phyloP scores from a whole-genome alignment of 2,888 invertebrate genomes.

The Sympetrum striolatum region DNA sequence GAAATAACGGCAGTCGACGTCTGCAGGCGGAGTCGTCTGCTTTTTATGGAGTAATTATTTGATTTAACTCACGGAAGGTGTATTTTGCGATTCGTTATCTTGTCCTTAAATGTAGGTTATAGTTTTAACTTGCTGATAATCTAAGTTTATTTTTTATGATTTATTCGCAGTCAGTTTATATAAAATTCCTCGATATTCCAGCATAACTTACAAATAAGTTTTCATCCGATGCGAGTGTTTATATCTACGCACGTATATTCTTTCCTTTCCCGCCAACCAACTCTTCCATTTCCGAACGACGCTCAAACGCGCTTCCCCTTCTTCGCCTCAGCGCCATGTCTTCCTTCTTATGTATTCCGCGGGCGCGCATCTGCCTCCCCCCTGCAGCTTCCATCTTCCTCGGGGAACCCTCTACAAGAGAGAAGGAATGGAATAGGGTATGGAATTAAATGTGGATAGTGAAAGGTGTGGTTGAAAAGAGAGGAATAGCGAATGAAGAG shows the following conservation, averaged over 20 bases:
- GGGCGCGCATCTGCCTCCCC: background rate
- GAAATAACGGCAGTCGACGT: background rate
- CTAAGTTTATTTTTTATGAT: too few relatives aligned
- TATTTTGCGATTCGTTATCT: too few relatives aligned
- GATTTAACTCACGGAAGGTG: too few relatives aligned
- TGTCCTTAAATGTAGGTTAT: too few relatives aligned
- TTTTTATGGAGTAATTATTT: background rate
- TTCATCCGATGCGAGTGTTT: too few relatives aligned
- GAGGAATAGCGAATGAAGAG: too few relatives aligned
- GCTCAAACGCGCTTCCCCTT: background rate
- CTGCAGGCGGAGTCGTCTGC: background rate
- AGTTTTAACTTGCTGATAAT: too few relatives aligned
- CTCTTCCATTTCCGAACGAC: constrained; percentile 37
- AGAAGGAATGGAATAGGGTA: background rate
- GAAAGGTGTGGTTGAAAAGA: background rate
- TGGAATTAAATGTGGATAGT: background rate
- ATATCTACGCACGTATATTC: background rate
- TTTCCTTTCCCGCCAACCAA: background rate
- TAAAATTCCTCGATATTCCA: too few relatives aligned
- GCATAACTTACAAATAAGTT: too few relatives aligned
- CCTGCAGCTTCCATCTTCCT: background rate
- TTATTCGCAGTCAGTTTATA: too few relatives aligned
- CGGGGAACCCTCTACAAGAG: background rate
- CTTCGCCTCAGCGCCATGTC: background rate
- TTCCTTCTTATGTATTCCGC: constrained; percentile 25